A percentile compares a stretch with the other conserved stretches of the same genome.
Evolutionary conservation across 2,888 invertebrate genomes (phyloP).

Genomic region (Lasius fuliginosus): DNA sequence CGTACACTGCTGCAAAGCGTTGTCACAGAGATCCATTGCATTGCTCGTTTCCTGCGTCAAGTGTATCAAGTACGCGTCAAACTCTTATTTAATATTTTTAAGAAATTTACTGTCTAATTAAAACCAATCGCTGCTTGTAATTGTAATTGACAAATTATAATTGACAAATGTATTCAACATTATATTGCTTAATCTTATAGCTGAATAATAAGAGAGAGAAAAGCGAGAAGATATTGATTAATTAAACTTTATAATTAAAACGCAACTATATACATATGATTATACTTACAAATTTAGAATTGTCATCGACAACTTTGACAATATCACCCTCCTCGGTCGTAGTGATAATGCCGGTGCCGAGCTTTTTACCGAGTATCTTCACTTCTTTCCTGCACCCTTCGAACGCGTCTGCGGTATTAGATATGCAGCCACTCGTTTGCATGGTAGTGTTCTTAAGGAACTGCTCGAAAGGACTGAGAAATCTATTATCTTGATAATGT

Average conservation of each 20-base stretch:
- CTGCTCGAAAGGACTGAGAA: constrained; percentile 80
- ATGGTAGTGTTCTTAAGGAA: constrained; percentile 74
- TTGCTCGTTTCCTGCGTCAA: constrained; percentile 67
- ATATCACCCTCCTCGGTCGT: constrained; percentile 73
- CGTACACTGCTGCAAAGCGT: constrained; percentile 39
- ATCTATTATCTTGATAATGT: constrained; percentile 80
- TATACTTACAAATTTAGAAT: constrained; percentile 71
- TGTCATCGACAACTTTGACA: constrained; percentile 75
- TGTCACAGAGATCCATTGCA: constrained; percentile 60
- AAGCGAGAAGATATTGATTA: neutral
- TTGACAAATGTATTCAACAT: neutral
- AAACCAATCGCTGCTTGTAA: neutral
- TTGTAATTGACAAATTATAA: neutral
- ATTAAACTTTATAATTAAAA: neutral
- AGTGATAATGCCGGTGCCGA: constrained; percentile 76
- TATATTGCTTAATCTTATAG: neutral
- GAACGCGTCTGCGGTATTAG: constrained; percentile 36
- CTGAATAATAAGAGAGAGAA: neutral
- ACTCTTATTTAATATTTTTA: neutral
- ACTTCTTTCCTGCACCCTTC: constrained; percentile 78
- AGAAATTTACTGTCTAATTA: neutral
- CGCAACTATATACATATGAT: neutral
- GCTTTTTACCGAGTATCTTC: constrained; percentile 81
- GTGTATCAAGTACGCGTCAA: constrained; percentile 18
- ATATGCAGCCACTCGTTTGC: constrained; percentile 64